Base-by-base conservation (phyloP, 2,888 invertebrate genomes). In the Dascillus cervinus region DNA sequence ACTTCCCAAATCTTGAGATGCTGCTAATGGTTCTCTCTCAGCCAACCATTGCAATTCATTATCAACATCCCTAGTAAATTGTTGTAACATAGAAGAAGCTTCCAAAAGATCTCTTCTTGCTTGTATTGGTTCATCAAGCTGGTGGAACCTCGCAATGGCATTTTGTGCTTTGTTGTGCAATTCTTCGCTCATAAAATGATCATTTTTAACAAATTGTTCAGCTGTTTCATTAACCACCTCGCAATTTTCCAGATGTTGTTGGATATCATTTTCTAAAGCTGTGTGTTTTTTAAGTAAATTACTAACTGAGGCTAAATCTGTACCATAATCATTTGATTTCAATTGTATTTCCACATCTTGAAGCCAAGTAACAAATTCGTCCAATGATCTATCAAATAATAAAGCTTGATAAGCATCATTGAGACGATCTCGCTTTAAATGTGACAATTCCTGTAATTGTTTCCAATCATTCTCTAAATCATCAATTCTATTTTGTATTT, bases 311-410 rank as follows among this genome's bases (percentile, higher is more conserved):
- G 85, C 78, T 41, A 96, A 66, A 64, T 96, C 95, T 57, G 86
- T 87, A 34, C 95, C 96, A 47, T 79, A 79, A 56, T 86, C 85
- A 47, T 78, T 79, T 1, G 81, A 80, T 43, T 75, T 73, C 21
- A 88, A 62, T 46, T 86, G 85, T 9, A 71, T 69, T 62, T 91
- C 90, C 1, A 82, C 72, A 34, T 94, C 94, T 49, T 90, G 90
- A 64, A 95, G 81, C 95, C 96, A 97, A 8, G 78, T 71, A 50
- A 89, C 86, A 57, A 96, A 82, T 65, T 97, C 96, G 51, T 95
- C 95, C 31, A 96, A 66, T 1, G 85, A 86, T 3, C 95, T 76
- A 44, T 84, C 81, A 60, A 90, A 94, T 24, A 89, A 72, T 8
- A 92, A 63, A 0, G 92, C 94, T 62, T 91, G 88, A 64, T 92